Conservation (phyloP, 2,113 vertebrate species). For the Myrmecobius fasciatus region DNA sequence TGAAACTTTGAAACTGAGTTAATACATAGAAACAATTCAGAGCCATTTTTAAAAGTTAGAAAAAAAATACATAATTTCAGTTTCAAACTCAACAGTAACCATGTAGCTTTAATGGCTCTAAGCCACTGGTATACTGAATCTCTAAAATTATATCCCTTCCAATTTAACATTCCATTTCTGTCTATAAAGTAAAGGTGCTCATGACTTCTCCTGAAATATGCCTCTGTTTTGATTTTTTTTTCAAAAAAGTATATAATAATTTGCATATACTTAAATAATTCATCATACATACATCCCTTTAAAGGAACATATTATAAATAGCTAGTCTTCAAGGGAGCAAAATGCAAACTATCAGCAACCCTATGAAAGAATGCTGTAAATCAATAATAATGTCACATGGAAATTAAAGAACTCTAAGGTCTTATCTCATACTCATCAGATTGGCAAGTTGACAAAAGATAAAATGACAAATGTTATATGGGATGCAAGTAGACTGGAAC, state of each 20-base stretch:
- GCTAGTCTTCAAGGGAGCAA: neutral
- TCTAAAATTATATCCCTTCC: neutral
- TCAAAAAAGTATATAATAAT: neutral
- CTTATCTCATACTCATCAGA: neutral
- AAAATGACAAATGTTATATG: neutral
- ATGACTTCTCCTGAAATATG: neutral
- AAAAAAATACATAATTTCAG: neutral
- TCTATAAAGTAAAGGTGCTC: neutral
- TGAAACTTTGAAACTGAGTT: neutral
- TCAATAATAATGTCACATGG: neutral
- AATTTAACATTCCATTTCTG: neutral
- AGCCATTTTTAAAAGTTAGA: neutral
- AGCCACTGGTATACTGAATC: neutral
- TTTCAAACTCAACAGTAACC: neutral
- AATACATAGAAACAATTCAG: neutral
- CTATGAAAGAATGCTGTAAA: neutral
- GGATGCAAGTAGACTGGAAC: neutral
- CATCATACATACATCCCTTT: neutral
- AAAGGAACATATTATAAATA: neutral
- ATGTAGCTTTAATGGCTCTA: neutral
- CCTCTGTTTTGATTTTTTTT: neutral
- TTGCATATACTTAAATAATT: neutral
- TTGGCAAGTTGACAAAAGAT: neutral
- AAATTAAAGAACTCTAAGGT: neutral
- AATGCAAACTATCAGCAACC: neutral